These are phyloP conservation scores for Danio choprae DNA, from an alignment of 2,797 vertebrate genomes.

Conservation along the genomic window DNA sequence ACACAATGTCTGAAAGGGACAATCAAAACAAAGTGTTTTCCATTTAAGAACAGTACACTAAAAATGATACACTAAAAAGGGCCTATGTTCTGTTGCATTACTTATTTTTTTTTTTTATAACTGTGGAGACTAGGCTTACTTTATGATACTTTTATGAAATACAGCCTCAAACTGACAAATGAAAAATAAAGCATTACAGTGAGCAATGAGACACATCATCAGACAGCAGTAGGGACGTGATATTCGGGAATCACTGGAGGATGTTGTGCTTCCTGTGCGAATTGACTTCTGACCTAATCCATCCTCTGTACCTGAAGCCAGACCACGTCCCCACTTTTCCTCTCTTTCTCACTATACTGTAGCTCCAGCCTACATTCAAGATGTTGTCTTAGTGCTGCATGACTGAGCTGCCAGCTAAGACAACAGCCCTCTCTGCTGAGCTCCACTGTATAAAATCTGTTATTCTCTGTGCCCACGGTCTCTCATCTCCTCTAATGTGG, in stretches of 20 bases:
- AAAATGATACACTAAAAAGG: no score
- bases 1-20: no score
- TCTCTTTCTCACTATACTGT: slow-evolving; percentile 14
- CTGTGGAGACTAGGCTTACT: background rate
- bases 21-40: no score
- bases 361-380: background rate
- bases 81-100: no score
- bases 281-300: slow-evolving; percentile 73
- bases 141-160: background rate
- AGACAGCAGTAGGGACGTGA: slow-evolving; percentile 64
- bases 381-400: slow-evolving; percentile 67
- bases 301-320: slow-evolving; percentile 73
- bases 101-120: background rate
- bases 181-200: background rate
- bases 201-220: slow-evolving; percentile 48
- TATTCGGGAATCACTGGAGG: slow-evolving; percentile 70
- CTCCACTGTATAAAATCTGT: slow-evolving; percentile 69
- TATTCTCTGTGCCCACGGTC: slow-evolving; percentile 57
- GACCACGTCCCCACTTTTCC: slow-evolving; percentile 60
- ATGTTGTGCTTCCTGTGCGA: slow-evolving; percentile 79
- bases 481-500: slow-evolving; percentile 76
- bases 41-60: no score
- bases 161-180: background rate
- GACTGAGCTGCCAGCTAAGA: slow-evolving; percentile 72
- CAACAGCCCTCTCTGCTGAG: slow-evolving; percentile 70